phyloP scores from a whole-genome alignment of 2,888 invertebrate species.

The Argyra leucocephala region DNA sequence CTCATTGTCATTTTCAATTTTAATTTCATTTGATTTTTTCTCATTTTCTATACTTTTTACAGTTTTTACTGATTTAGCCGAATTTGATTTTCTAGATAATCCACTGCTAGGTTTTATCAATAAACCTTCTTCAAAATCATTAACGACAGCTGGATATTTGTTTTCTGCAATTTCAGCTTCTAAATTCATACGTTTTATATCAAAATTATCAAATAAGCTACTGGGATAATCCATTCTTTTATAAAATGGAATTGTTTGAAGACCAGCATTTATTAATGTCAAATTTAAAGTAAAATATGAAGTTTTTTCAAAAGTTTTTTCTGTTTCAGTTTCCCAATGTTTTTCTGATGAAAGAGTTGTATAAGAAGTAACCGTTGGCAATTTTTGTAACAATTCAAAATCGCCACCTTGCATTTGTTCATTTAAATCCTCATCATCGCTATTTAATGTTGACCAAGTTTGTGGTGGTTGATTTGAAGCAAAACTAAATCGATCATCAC shows the following conservation, averaged over 20 bases:
- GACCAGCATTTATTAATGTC: slow-evolving; percentile 37
- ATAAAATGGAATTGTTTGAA: slow-evolving; percentile 45
- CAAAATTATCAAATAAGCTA: slow-evolving; percentile 40
- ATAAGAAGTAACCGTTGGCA: slow-evolving; percentile 36
- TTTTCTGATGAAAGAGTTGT: slow-evolving; percentile 45
- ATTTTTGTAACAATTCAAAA: slow-evolving; percentile 39
- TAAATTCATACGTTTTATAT: slow-evolving; percentile 33
- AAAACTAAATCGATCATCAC: slow-evolving; percentile 34
- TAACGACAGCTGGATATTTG: slow-evolving; percentile 32
- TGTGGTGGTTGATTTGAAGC: slow-evolving; percentile 23
- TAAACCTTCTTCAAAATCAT: slow-evolving; percentile 26
- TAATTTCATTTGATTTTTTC: not conserved
- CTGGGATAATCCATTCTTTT: slow-evolving; percentile 41
- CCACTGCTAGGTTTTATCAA: not conserved
- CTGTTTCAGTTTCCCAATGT: slow-evolving; percentile 35
- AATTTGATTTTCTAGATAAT: not conserved
- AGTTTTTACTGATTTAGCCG: slow-evolving; percentile 16
- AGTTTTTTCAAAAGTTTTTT: slow-evolving; percentile 34
- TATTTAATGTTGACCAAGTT: slow-evolving; percentile 26
- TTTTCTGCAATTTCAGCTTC: slow-evolving; percentile 35
- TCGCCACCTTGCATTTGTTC: slow-evolving; percentile 39
- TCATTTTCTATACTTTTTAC: not conserved
- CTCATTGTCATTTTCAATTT: slow-evolving; percentile 32
- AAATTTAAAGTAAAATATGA: slow-evolving; percentile 44
- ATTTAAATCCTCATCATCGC: slow-evolving; percentile 29